Conservation (phyloP, 2,888 invertebrate genomes). For the Chymomyza amoena region DNA sequence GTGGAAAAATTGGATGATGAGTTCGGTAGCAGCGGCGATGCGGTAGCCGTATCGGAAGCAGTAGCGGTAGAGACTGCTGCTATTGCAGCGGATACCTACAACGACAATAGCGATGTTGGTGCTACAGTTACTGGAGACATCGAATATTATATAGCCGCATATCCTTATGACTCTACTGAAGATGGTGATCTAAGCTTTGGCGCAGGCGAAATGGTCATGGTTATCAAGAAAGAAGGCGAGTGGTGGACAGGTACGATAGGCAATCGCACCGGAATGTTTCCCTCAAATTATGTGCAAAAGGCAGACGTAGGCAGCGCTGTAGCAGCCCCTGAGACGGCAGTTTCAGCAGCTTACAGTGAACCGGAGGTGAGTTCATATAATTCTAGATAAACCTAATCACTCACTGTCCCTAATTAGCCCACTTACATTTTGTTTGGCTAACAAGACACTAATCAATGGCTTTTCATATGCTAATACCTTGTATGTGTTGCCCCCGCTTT, state of each 20-base stretch:
- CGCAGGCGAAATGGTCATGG: slow-evolving; percentile 91
- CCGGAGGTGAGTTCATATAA: slow-evolving; percentile 45
- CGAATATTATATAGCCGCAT: slow-evolving; percentile 92
- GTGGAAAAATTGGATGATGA: slow-evolving; percentile 86
- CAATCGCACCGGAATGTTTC: slow-evolving; percentile 93
- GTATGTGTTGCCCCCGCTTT: not conserved
- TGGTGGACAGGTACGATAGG: slow-evolving; percentile 99
- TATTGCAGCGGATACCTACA: slow-evolving; percentile 53
- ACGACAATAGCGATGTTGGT: slow-evolving; percentile 61
- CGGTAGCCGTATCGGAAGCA: slow-evolving; percentile 46
- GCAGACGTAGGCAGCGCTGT: slow-evolving; percentile 80
- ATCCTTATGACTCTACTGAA: slow-evolving; percentile 93
- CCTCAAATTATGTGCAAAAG: slow-evolving; percentile 96
- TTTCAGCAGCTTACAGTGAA: slow-evolving; percentile 35
- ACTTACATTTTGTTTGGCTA: slow-evolving; percentile 25
- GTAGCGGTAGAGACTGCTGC: slow-evolving; percentile 47
- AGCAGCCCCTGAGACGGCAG: slow-evolving; percentile 24
- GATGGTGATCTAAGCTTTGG: slow-evolving; percentile 94
- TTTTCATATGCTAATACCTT: slow-evolving; percentile 58
- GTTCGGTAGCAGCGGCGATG: slow-evolving; percentile 1
- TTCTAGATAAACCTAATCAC: not conserved
- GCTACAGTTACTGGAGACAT: slow-evolving; percentile 79
- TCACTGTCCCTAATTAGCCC: not conserved
- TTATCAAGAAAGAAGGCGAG: slow-evolving; percentile 94
- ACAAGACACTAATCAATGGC: slow-evolving; percentile 68